These are phyloP conservation scores for Hucho hucho DNA, from an alignment of 2,113 vertebrate species.

Conservation along the genomic window DNA sequence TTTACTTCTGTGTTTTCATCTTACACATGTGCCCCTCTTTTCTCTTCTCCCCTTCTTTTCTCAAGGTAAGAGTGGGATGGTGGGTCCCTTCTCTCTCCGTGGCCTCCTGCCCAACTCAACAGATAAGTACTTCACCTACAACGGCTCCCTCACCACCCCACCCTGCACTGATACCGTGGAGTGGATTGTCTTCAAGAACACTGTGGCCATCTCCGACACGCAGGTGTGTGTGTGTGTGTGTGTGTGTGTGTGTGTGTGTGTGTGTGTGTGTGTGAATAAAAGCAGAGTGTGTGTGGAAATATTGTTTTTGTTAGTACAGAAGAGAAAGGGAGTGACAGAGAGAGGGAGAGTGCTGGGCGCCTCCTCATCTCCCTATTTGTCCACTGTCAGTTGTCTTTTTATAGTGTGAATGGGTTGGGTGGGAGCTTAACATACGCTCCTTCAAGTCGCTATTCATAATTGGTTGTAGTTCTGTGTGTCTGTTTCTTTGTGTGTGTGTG, in stretches of 20 bases:
- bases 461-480: too few relatives aligned
- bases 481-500: too few relatives aligned
- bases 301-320: too few relatives aligned
- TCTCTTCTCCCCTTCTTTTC: slow-evolving; percentile 3
- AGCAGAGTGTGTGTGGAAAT: not conserved
- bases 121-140: slow-evolving; percentile 93
- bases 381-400: not conserved
- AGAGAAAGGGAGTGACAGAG: too few relatives aligned
- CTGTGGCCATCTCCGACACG: slow-evolving; percentile 83
- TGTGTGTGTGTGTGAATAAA: not conserved
- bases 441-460: not conserved
- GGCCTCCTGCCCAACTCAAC: slow-evolving; percentile 89
- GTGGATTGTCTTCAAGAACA: slow-evolving; percentile 94
- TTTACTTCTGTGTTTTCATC: not conserved
- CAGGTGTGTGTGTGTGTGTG: slow-evolving; percentile 77
- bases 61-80: slow-evolving; percentile 81
- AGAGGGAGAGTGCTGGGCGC: not conserved
- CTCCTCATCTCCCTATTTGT: slow-evolving; percentile 5
- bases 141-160: slow-evolving; percentile 90
- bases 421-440: not conserved
- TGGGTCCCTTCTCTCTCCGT: slow-evolving; percentile 80
- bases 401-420: slow-evolving; percentile 3
- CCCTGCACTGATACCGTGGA: slow-evolving; percentile 92
- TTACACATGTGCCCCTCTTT: not conserved
- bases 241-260: slow-evolving; percentile 26